phyloP scores from a whole-genome alignment of 2,113 vertebrate genomes.

The Leptobrachium leishanense region DNA sequence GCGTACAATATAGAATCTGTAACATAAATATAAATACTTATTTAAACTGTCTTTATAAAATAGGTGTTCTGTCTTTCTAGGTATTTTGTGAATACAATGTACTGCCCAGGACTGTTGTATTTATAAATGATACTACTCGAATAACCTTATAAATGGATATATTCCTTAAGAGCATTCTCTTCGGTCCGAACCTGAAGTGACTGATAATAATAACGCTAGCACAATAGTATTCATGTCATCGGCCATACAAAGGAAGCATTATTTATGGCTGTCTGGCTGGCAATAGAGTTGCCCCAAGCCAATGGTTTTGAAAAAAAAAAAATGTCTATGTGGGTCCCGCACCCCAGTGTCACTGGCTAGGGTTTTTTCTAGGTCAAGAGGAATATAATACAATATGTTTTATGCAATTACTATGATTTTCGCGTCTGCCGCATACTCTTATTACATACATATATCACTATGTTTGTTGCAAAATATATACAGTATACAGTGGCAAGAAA shows the following conservation, averaged over 20 bases:
- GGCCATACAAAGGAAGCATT: conserved; percentile 70
- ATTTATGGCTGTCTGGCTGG: conserved; percentile 61
- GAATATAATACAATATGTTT: not conserved
- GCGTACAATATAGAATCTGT: no score
- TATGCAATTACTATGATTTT: no score
- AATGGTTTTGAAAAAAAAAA: not conserved
- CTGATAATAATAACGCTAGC: conserved; percentile 64
- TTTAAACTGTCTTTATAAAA: no score
- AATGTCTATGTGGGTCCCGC: not conserved
- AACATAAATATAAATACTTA: no score
- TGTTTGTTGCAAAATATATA: no score
- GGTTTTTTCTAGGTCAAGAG: conserved; percentile 28
- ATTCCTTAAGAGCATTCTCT: conserved; percentile 65
- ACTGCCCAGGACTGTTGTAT: not conserved
- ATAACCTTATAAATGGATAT: conserved; percentile 54
- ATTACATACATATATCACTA: no score
- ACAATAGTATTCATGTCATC: conserved; percentile 75
- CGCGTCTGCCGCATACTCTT: no score
- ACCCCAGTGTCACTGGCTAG: conserved; percentile 53
- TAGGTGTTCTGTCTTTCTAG: no score
- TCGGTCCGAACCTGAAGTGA: conserved; percentile 61
- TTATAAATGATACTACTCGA: conserved; percentile 27
- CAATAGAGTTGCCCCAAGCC: conserved; percentile 56
- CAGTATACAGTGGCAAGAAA: no score
- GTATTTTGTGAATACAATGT: no score